phyloP scores from a whole-genome alignment of 2,888 invertebrate genomes.

The Drosophila lacicola region DNA sequence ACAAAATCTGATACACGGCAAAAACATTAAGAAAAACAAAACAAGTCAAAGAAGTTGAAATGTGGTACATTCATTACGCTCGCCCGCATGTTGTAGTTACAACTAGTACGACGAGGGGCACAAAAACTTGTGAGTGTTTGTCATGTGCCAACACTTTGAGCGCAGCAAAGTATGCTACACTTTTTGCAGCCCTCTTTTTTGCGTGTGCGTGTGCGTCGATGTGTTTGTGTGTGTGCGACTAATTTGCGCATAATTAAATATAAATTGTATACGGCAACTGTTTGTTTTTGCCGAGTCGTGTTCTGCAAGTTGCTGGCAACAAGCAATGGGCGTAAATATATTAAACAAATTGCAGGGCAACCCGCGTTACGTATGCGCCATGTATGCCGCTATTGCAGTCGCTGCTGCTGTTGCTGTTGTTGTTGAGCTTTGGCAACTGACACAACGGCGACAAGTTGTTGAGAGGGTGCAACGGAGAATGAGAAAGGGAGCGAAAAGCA shows the following conservation, averaged over 20 bases:
- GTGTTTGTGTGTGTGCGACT: constrained; percentile 54
- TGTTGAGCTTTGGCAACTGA: constrained; percentile 57
- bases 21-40: constrained; percentile 16
- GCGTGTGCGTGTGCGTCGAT: constrained; percentile 2
- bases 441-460: constrained; percentile 40
- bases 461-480: constrained; percentile 15
- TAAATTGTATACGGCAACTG: constrained; percentile 77
- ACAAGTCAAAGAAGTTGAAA: constrained; percentile 7
- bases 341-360: constrained; percentile 73
- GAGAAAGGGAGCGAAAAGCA: constrained; percentile 9
- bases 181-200: constrained; percentile 51
- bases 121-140: constrained; percentile 77
- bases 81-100: constrained; percentile 46
- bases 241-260: constrained; percentile 83
- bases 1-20: constrained; percentile 47
- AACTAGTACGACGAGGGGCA: constrained; percentile 21
- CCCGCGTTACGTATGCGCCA: constrained; percentile 68
- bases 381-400: constrained; percentile 59
- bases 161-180: constrained; percentile 57
- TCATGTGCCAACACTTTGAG: constrained; percentile 77
- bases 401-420: constrained; percentile 16
- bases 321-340: constrained; percentile 81
- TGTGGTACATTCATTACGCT: constrained; percentile 29
- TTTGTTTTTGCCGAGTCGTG: constrained; percentile 61
- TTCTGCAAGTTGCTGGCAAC: constrained; percentile 49